Evolutionary conservation across 1,140 invertebrate species (phyloP), one percentile per base, ranked within the genome.

Genomic region (Drosophila arawakana): DNA sequence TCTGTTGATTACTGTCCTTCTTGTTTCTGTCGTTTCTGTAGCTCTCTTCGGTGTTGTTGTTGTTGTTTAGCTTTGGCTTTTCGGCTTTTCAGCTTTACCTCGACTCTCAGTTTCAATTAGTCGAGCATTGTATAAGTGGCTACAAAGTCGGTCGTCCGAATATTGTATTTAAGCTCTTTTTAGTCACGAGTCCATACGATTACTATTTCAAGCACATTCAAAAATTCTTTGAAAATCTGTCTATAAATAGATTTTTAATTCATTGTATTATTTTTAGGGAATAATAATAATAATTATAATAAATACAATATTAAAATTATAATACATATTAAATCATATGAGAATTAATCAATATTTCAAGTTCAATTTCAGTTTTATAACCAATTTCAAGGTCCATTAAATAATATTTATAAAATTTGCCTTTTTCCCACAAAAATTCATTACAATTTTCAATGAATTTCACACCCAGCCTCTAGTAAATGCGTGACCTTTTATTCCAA

Each of bases 41-140:
- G 11, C 2, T 35, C 7, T 30, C 18, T 3, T 18, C 52, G 18
- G 21, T 62, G 50, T 60, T 21, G 7, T 3, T 37, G 25, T 30
- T 30, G 25, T 30, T 30, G 25, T 30, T 30, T 30, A 30, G 52
- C 58, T 74, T 59, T 37, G 57, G 25, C 25, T 30, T 30, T 30
- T 30, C 25, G 25, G 47, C 57, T 63, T 50, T 39, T 41, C 43
- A 49, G 44, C 65, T 71, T 74, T 78, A 54, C 44, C 50, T 50
- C 15, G 47, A 39, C 68, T 80, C 75, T 74, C 74, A 55, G 50
- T 75, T 85, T 85, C 75, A 85, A 81, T 85, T 85, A 86, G 81
- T 85, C 58, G 50, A 78, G 71, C 71, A 41, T 57, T 72, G 69
- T 70, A 76, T 76, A 82, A 82, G 72, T 69, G 63, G 50, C 46